A percentile compares a stretch with the other conserved stretches of the same genome.
These are phyloP conservation scores for Brachionus calyciflorus DNA, from an alignment of 1,140 invertebrate genomes.

Conservation along the genomic window DNA sequence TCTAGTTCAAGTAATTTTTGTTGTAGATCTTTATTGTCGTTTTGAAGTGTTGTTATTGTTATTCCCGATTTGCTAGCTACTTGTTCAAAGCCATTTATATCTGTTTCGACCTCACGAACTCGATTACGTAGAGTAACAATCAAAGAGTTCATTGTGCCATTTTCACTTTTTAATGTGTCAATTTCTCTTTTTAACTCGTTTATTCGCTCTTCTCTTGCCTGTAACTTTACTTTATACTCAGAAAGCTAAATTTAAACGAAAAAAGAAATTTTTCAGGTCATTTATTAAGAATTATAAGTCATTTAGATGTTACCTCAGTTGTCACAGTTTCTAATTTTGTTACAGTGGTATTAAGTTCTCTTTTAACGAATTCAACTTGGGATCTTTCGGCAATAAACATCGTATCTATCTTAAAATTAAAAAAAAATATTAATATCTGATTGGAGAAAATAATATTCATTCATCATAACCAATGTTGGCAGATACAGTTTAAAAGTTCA, in stretches of 20 bases:
- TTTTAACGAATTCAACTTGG: constrained; percentile 10
- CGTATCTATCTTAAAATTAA: not conserved
- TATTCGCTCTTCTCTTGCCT: constrained; percentile 56
- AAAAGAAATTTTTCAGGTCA: not conserved
- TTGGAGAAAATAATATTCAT: too few relatives aligned
- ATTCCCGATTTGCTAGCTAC: constrained; percentile 55
- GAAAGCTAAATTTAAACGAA: constrained; percentile 51
- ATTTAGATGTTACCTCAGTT: constrained; percentile 33
- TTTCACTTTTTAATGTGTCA: constrained; percentile 54
- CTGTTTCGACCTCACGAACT: constrained; percentile 53
- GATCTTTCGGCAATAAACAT: not conserved
- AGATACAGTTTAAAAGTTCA: too few relatives aligned
- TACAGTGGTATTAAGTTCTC: not conserved
- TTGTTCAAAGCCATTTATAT: constrained; percentile 53
- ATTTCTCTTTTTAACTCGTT: constrained; percentile 53
- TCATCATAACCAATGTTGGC: too few relatives aligned
- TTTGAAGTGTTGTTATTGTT: constrained; percentile 55
- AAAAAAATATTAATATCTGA: not conserved
- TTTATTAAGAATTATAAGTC: too few relatives aligned
- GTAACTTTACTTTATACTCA: constrained; percentile 53
- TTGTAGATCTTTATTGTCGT: constrained; percentile 53
- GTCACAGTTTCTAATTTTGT: constrained; percentile 1
- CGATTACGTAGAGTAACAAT: constrained; percentile 53
- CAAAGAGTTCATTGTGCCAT: constrained; percentile 51
- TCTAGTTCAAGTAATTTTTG: constrained; percentile 58